Conservation (phyloP, 2,113 vertebrate genomes). For the Phaethornis superciliosus region DNA sequence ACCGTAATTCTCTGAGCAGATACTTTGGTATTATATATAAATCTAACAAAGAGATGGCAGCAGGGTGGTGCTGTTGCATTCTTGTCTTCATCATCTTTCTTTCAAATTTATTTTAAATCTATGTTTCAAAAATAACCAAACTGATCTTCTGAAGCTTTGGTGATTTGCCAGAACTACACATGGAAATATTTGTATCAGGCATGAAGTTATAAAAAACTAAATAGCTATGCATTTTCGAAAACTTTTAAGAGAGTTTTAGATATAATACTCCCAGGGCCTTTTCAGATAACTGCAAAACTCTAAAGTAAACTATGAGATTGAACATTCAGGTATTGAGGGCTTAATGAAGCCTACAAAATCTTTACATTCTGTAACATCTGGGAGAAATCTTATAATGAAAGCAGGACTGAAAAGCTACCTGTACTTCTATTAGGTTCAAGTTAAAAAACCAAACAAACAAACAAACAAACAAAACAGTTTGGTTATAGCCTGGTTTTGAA, state of each 20-base stretch:
- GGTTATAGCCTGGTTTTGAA: background rate
- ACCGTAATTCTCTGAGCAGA: background rate
- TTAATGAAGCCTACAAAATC: background rate
- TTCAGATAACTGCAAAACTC: background rate
- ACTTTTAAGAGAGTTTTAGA: background rate
- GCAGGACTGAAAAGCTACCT: background rate
- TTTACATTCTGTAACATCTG: background rate
- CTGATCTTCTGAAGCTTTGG: background rate
- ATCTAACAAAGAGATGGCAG: constrained; percentile 49
- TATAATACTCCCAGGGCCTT: background rate
- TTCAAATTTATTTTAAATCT: background rate
- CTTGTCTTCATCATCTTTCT: background rate
- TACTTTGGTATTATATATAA: constrained; percentile 14
- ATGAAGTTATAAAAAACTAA: background rate
- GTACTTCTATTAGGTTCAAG: background rate
- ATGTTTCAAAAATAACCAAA: background rate
- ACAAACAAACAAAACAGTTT: background rate
- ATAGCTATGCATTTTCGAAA: background rate
- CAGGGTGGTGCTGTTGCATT: constrained; percentile 62
- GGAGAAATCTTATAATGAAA: background rate
- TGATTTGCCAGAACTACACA: background rate
- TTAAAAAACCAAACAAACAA: background rate
- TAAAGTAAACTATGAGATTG: background rate
- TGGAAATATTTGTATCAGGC: background rate
- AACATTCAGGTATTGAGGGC: background rate